Conservation (phyloP, 2,113 vertebrate genomes). For the Thinocorus orbignyianus region DNA sequence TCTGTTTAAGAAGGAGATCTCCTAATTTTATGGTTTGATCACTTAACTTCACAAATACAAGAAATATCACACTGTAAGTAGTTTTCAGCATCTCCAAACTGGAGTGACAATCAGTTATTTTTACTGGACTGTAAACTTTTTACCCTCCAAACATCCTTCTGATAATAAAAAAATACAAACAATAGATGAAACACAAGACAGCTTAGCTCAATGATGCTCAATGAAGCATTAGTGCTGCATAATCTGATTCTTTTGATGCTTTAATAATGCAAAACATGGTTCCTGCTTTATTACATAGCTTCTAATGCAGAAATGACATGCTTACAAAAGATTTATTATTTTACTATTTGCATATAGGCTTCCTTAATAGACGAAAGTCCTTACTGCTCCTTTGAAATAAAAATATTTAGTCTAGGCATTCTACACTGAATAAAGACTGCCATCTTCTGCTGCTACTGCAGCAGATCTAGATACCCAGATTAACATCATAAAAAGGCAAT, state of each 20-base stretch:
- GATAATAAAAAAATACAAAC: not conserved
- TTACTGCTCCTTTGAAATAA: constrained; percentile 18
- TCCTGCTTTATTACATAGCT: constrained; percentile 46
- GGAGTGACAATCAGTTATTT: not conserved
- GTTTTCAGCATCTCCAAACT: not conserved
- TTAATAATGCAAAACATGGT: constrained; percentile 60
- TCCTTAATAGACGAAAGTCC: constrained; percentile 18
- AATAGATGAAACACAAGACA: not conserved
- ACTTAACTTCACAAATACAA: not conserved
- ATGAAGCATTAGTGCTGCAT: constrained; percentile 13
- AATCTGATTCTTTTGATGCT: constrained; percentile 42
- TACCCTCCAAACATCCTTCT: not conserved
- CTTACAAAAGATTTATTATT: constrained; percentile 59
- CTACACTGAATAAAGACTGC: constrained; percentile 45
- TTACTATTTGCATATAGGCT: constrained; percentile 36
- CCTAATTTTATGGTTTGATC: not conserved
- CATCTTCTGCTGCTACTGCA: constrained; percentile 48
- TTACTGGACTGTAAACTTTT: constrained; percentile 7
- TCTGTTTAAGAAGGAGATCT: not conserved
- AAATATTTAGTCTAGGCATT: not conserved
- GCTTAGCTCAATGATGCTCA: not conserved
- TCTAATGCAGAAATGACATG: constrained; percentile 51
- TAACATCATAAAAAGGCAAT: not conserved
- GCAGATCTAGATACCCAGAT: not conserved
- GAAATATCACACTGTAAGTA: not conserved